Evolutionary conservation across 2,113 vertebrate species (phyloP).

Genomic region (Piaya cayana): DNA sequence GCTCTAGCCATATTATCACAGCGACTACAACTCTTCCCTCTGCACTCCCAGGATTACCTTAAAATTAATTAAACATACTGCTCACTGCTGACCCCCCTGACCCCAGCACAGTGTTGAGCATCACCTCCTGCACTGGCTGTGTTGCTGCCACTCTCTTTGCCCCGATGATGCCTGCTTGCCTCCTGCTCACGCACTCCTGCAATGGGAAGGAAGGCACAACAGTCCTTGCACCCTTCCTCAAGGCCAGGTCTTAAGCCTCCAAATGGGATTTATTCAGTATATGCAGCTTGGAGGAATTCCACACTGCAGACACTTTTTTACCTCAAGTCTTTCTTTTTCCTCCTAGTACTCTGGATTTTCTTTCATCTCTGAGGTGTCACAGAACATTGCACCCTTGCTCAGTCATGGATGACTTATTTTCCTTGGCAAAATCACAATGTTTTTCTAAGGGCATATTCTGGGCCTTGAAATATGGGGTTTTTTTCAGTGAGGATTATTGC

Average conservation of each 20-base stretch:
- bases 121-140: rapidly evolving
- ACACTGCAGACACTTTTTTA: background rate
- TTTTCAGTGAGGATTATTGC: background rate
- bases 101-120: background rate
- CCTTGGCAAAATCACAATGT: background rate
- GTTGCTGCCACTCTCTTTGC: background rate
- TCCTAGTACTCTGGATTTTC: background rate
- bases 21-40: background rate
- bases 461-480: background rate
- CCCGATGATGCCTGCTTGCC: background rate
- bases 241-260: background rate
- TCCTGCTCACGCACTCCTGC: background rate
- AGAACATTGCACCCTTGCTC: background rate
- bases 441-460: background rate
- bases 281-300: background rate
- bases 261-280: background rate
- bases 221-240: background rate
- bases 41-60: background rate
- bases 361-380: background rate
- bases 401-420: background rate
- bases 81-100: background rate
- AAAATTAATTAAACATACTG: background rate
- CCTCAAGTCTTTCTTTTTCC: background rate
- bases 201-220: background rate
- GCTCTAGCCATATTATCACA: background rate